Evolutionary conservation across 2,888 invertebrate genomes (phyloP).

Genomic region (Sympetrum striolatum): DNA sequence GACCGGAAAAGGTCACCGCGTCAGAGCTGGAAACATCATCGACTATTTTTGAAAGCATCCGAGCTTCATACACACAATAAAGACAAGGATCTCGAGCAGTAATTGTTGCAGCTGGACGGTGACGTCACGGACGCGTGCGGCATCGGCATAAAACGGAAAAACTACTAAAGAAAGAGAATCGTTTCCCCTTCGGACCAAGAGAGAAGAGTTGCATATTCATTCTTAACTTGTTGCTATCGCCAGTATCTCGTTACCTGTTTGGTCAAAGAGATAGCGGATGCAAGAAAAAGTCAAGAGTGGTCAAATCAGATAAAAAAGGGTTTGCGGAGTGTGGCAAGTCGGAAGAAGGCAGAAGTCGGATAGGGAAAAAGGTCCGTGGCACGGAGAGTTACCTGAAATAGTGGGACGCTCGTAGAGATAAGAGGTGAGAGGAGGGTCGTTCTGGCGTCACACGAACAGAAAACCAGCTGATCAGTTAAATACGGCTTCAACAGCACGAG

Average conservation of each 20-base stretch:
- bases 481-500: neutral
- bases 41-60: neutral
- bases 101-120: neutral
- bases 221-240: conserved; percentile 43
- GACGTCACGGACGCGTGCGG: neutral
- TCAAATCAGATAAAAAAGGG: neutral
- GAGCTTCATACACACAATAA: neutral
- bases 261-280: conserved; percentile 1
- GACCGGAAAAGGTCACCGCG: neutral
- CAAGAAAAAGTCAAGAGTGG: neutral
- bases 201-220: conserved; percentile 33
- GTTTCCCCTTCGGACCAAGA: neutral
- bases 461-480: neutral
- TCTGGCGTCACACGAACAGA: conserved; percentile 15
- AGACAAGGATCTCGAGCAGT: neutral
- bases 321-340: neutral
- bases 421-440: neutral
- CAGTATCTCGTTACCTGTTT: conserved; percentile 40
- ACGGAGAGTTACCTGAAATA: neutral
- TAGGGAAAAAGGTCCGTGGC: neutral
- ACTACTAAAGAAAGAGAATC: neutral
- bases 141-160: neutral
- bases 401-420: neutral
- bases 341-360: neutral
- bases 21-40: neutral